Base-by-base conservation (phyloP, 2,797 vertebrate genomes). In the Sebastes iracundus region DNA sequence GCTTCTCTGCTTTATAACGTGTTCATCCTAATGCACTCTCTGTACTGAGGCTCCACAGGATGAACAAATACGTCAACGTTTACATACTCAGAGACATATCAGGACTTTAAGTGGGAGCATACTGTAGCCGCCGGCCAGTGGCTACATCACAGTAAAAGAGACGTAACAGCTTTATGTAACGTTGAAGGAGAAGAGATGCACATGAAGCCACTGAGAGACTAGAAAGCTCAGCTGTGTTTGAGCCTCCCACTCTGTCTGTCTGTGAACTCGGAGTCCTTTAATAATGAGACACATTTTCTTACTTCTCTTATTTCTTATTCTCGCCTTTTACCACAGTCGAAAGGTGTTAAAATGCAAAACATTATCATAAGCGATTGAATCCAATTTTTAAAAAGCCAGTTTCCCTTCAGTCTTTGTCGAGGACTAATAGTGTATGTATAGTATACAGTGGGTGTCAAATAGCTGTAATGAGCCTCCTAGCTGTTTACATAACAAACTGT, bases 161-260 rank as follows among this genome's bases (percentile, higher is more conserved):
- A 87, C 69, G 67, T 82, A 89, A 90, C 71, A 80, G 90, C 85
- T 91, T 94, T 93, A 93, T 89, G 86, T 92, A 93, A 93, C 83
- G 22, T 10, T 63, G 68, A 81, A 75, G 67, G 72, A 81, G 60
- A 83, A 65, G 59, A 81, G 73, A 89, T 67, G 59, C 60, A 71
- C 53, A 82, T 30, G 28, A 77, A 82, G 60, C 78, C 35, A 42
- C 33, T 55, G 72, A 70, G 66, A 70, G 73, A 82, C 69, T 52
- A 77, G 68, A 38, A 84, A 83, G 74, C 81, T 80, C 49, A 28
- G 74, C 68, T 77, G 79, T 64, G 64, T 80, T 78, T 82, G 52
- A 87, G 72, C 80, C 46, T 71, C 75, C 28, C 65, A 86, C 56
- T 72, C 66, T 52, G 77, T 35, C 70, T 85, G 46, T 52, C 49